Evolutionary conservation across 2,888 invertebrate genomes (phyloP).

Genomic region (Aphidius colemani): DNA sequence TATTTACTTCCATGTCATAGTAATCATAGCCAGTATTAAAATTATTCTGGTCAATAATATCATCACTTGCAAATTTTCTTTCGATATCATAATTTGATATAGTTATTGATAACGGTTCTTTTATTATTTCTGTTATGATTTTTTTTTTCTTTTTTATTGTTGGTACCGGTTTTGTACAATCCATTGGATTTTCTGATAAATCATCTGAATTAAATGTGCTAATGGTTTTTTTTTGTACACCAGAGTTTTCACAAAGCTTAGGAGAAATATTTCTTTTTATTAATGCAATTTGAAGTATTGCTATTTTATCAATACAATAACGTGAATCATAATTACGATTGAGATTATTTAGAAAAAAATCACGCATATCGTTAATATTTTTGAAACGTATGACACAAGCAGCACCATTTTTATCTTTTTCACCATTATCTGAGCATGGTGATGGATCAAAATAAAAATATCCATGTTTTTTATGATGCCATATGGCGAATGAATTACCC

Average conservation of each 20-base stretch:
- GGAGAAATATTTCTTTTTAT: conserved; percentile 37
- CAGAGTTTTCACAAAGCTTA: too few species aligned
- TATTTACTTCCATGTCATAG: conserved; percentile 46
- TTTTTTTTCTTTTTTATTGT: conserved; percentile 26
- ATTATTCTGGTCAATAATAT: conserved; percentile 39
- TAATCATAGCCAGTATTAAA: conserved; percentile 49
- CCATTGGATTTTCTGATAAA: conserved; percentile 35
- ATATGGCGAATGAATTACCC: conserved; percentile 65
- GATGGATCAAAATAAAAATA: conserved; percentile 68
- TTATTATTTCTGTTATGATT: conserved; percentile 30
- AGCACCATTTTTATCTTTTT: conserved; percentile 34
- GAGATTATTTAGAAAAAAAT: conserved; percentile 42
- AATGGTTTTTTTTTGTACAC: conserved; percentile 29
- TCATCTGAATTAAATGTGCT: conserved; percentile 41
- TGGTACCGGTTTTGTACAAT: conserved; percentile 40
- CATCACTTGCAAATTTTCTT: conserved; percentile 42
- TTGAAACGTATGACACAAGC: conserved; percentile 48
- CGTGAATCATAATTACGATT: conserved; percentile 43
- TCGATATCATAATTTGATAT: conserved; percentile 50
- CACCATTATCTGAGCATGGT: conserved; percentile 65
- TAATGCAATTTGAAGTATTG: conserved; percentile 38
- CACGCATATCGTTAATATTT: conserved; percentile 38
- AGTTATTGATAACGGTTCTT: conserved; percentile 43
- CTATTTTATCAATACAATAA: conserved; percentile 49
- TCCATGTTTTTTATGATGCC: conserved; percentile 61